phyloP scores from a whole-genome alignment of 2,113 vertebrate species.

The Aythya baeri region DNA sequence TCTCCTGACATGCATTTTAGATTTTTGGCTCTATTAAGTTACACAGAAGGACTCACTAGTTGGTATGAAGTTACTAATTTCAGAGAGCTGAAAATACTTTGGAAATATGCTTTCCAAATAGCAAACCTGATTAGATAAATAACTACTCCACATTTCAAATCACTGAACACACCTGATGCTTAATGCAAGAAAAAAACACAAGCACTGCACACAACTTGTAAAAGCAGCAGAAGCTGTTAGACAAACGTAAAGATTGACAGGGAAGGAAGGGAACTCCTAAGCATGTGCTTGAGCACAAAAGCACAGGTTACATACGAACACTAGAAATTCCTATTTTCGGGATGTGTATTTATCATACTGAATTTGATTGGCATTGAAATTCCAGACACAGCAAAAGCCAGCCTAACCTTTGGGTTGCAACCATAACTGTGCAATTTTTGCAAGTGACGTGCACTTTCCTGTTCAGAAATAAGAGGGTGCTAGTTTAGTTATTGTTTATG shows the following conservation, averaged over 20 bases:
- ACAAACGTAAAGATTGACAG: conserved; percentile 19
- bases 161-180: conserved; percentile 63
- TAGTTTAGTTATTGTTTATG: background rate
- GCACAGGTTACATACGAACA: conserved; percentile 46
- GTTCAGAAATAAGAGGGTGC: conserved; percentile 7
- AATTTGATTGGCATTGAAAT: conserved; percentile 69
- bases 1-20: conserved; percentile 30
- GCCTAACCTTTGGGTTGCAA: conserved; percentile 41
- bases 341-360: conserved; percentile 48
- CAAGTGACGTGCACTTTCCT: conserved; percentile 21
- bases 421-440: conserved; percentile 45
- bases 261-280: conserved; percentile 49
- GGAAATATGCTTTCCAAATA: conserved; percentile 37
- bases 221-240: conserved; percentile 30
- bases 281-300: conserved; percentile 41
- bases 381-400: conserved; percentile 57
- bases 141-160: conserved; percentile 42
- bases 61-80: conserved; percentile 35
- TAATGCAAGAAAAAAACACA: conserved; percentile 69
- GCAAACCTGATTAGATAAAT: conserved; percentile 54
- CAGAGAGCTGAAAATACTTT: conserved; percentile 37
- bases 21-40: conserved; percentile 61
- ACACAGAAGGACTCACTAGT: conserved; percentile 27
- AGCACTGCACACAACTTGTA: conserved; percentile 22
- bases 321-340: background rate